Evolutionary conservation across 2,113 vertebrate genomes (phyloP), one percentile per base, ranked within the genome.

Genomic region (Ondatra zibethicus): DNA sequence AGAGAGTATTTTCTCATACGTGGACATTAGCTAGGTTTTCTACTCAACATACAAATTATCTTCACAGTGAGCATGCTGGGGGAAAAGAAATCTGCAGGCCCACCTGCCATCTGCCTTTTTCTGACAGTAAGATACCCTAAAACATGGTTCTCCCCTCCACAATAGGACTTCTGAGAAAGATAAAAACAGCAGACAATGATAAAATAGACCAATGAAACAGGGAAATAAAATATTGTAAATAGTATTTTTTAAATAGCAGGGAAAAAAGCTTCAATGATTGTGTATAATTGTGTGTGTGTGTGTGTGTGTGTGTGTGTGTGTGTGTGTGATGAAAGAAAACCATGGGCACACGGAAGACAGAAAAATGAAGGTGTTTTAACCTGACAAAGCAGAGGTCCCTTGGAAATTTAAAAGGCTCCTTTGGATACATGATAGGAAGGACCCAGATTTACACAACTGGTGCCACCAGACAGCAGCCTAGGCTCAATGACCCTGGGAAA

Each of bases 21-120:
- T 52, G 52, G 58, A n/a, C 11, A 87, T 47, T 50, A 89, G 25
- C 39, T 93, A 76, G 14, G n/a, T 90, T 94, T 97, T 87, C 52
- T 93, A 90, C 76, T 94, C 87, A 73, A 88, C 88, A 72, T 63
- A 92, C 89, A 97, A 90, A 85, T 80, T 89, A 92, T 52, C 63
- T 87, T 78, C 81, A 33, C 50, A 50, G 68, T 92, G 12, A 72
- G 25, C 27, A 80, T 29, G 45, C n/a, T 47, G 25, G 65, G 5
- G 17, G 29, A 50, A 63, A 17, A n/a, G 33, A 75, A 68, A 86
- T 5, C 66, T 68, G n/a, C 11, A 73, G 81, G 45, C 9, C 63
- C 33, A 88, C 36, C 52, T 94, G 23, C 63, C 33, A 92, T 29
- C 45, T 94, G n/a, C 27, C 33, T 94, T 61, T 96, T 96, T 47